Conservation (phyloP, 2,113 vertebrate species). For the Lycaon pictus region DNA sequence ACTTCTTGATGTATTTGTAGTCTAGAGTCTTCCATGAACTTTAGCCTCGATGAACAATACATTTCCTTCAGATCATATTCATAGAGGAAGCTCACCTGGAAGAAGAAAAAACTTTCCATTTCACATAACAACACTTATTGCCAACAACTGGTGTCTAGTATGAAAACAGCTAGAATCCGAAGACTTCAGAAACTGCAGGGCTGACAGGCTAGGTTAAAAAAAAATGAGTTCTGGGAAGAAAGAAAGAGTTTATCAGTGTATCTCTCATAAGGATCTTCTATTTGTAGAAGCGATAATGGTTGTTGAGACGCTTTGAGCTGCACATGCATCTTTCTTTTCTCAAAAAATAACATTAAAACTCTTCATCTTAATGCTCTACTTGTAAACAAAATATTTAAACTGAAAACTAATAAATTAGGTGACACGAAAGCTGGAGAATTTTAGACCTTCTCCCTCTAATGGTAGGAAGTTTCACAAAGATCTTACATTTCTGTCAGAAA, state of each 20-base stretch:
- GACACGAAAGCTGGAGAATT: neutral
- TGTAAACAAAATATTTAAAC: neutral
- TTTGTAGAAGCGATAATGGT: neutral
- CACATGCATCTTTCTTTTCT: neutral
- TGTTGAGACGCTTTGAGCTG: neutral
- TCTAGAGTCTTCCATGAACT: slow-evolving; percentile 28
- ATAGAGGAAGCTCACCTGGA: slow-evolving; percentile 58
- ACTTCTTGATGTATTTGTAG: slow-evolving; percentile 59
- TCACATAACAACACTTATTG: neutral
- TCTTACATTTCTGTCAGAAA: neutral
- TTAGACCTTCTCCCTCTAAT: neutral
- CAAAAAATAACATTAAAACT: neutral
- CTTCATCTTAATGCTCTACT: neutral
- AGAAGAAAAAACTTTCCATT: slow-evolving; percentile 48
- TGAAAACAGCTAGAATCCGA: slow-evolving; percentile 31
- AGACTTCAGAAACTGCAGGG: slow-evolving; percentile 17
- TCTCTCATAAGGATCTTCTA: neutral
- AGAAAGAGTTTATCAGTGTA: neutral
- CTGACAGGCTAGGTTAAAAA: neutral
- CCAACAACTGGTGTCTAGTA: slow-evolving; percentile 46
- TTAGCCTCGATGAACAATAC: slow-evolving; percentile 20
- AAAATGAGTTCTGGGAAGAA: neutral
- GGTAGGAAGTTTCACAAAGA: neutral
- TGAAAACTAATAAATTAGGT: neutral
- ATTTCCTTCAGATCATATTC: neutral